A percentile compares a stretch with the other conserved stretches of the same genome.
Evolutionary conservation across 2,797 vertebrate species (phyloP).

Genomic region (Trachops cirrhosus): DNA sequence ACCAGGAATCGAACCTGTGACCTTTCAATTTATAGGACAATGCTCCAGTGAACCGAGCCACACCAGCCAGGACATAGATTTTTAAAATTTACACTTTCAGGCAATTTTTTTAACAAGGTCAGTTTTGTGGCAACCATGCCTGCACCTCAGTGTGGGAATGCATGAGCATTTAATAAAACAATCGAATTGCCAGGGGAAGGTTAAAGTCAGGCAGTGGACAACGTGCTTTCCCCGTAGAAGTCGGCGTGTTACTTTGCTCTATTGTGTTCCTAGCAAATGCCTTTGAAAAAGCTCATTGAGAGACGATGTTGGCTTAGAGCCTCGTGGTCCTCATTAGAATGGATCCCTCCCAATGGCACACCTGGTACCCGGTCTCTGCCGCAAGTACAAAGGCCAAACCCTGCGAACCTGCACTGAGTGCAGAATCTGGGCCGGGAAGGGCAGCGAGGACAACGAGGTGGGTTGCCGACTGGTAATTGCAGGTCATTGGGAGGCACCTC

Average conservation of each 20-base stretch:
- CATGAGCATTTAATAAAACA: conserved; percentile 49
- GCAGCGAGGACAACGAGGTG: not conserved
- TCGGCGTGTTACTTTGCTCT: not conserved
- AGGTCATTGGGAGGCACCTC: not conserved
- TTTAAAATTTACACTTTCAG: not conserved
- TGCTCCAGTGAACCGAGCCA: too few relatives aligned
- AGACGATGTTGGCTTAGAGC: conserved; percentile 33
- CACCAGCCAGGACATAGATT: not conserved
- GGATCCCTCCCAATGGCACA: not conserved
- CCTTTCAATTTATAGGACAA: too few relatives aligned
- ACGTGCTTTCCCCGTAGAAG: not conserved
- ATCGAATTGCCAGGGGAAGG: conserved; percentile 31
- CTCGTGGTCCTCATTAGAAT: conserved; percentile 45
- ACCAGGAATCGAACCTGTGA: too few relatives aligned
- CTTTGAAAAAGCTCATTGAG: not conserved
- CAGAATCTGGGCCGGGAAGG: not conserved
- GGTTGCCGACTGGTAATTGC: not conserved
- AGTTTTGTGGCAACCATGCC: conserved; percentile 66
- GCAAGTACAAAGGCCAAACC: conserved; percentile 14
- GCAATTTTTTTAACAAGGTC: conserved; percentile 51
- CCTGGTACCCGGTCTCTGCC: conserved; percentile 1
- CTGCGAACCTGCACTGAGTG: not conserved
- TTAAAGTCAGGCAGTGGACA: conserved; percentile 13
- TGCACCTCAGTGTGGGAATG: conserved; percentile 63
- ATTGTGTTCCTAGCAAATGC: conserved; percentile 9